Evolutionary conservation across 2,113 vertebrate species (phyloP), one percentile per base, ranked within the genome.

Genomic region (Istiophorus platypterus): DNA sequence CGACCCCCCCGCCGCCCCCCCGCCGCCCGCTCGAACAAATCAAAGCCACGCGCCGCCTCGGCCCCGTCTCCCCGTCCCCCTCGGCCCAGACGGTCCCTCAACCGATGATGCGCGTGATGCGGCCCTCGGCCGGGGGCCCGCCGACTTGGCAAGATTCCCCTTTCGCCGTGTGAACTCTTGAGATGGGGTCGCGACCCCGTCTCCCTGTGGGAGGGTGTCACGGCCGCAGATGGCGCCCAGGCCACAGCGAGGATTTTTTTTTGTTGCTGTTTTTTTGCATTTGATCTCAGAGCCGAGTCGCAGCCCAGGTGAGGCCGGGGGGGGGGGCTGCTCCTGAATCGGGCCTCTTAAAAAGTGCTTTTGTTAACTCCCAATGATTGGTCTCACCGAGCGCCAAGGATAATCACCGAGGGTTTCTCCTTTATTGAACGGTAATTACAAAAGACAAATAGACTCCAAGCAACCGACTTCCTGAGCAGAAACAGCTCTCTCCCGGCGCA

Each of bases 381-480:
- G 87, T 90, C 86, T 90, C 86, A 82, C 66, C 22, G 59, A 78
- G 81, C 76, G 66, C 77, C 52, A 13, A 1, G 78, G 81, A 78
- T 92, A 93, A 93, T 92, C 92, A 88, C 85, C 82, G 31, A 80
- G 88, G 87, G 77, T 81, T 88, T 89, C n/a, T 81, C 83, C 82
- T 90, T 88, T 91, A 89, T 93, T 85, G 86, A 89, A 80, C 71
- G 76, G 84, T 93, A 92, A 92, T 93, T 93, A 92, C 88, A 77
- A 89, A 93, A 93, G 90, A 93, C 91, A 94, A 93, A 94, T 92
- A 91, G 88, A 88, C 91, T 91, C 72, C 26, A 31, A 91, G 90
- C 79, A 34, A 82, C 72, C 31, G 73, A 85, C 86, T 93, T 92
- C 88, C 89, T 89, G 78, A 86, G 75, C 75, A 62, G n/a, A 81